These are phyloP conservation scores for Zonotrichia leucophrys DNA, from an alignment of 2,113 vertebrate genomes.

Conservation along the genomic window DNA sequence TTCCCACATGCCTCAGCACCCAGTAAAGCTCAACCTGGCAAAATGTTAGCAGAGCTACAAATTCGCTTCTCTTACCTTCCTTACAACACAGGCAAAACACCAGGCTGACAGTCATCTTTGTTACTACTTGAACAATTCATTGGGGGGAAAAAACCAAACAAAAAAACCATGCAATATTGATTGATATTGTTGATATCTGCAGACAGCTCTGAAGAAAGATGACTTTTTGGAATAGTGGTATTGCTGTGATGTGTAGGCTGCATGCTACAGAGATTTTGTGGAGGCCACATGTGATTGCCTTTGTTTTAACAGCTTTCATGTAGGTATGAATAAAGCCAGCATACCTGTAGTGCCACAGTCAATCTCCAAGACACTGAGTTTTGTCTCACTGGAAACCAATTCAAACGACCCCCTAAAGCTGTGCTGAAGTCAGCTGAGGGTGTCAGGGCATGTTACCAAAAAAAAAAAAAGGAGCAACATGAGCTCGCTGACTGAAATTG, in stretches of 20 bases:
- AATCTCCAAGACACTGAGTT: background rate
- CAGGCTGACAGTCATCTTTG: background rate
- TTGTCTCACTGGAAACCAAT: background rate
- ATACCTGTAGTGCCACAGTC: background rate
- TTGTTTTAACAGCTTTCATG: background rate
- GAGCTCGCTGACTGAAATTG: background rate
- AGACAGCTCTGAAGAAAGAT: background rate
- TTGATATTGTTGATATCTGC: background rate
- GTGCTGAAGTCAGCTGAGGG: background rate
- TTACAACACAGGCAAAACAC: background rate
- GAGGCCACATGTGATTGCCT: background rate
- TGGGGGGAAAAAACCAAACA: background rate
- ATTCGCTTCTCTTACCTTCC: background rate
- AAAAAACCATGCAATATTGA: background rate
- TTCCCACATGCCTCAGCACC: background rate
- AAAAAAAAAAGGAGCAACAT: background rate
- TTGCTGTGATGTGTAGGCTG: background rate
- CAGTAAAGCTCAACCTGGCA: background rate
- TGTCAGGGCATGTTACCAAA: background rate
- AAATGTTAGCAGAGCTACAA: background rate
- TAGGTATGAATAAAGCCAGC: background rate
- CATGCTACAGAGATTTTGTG: background rate
- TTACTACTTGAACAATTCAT: background rate
- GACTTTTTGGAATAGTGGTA: background rate
- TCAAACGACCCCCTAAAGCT: background rate